Evolutionary conservation across 35 echinoderm and acorn worm genomes (phyloP).

Genomic region (Ophiothrix spiculata): DNA sequence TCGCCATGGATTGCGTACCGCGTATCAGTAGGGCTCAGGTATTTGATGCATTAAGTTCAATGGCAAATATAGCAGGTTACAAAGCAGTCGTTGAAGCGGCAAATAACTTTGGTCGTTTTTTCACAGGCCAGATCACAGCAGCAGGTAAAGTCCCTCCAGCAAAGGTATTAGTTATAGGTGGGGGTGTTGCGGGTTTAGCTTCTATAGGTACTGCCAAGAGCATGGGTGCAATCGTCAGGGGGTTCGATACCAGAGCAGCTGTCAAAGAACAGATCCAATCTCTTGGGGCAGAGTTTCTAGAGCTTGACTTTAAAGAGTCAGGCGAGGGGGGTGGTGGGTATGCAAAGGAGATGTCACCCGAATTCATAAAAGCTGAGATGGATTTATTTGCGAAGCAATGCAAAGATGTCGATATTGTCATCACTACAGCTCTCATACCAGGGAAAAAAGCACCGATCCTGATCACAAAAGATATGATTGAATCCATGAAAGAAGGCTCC

Average conservation of each 20-base stretch:
- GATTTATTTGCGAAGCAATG: slow-evolving; percentile 92
- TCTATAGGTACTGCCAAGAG: slow-evolving; percentile 94
- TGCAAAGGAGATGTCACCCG: slow-evolving; percentile 98
- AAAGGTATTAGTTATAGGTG: slow-evolving; percentile 93
- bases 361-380: slow-evolving; percentile 96
- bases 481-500: slow-evolving; percentile 96
- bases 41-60: slow-evolving; percentile 99
- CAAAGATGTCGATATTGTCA: slow-evolving; percentile 90
- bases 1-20: slow-evolving; percentile 98
- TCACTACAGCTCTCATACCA: slow-evolving; percentile 92
- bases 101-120: slow-evolving; percentile 99
- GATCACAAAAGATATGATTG: slow-evolving; percentile 95
- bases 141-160: slow-evolving; percentile 99
- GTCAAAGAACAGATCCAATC: slow-evolving; percentile 98
- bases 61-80: slow-evolving; percentile 99
- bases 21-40: slow-evolving; percentile 99
- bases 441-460: slow-evolving; percentile 91
- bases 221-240: slow-evolving; percentile 96
- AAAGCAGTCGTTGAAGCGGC: slow-evolving; percentile 96
- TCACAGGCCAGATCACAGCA: slow-evolving; percentile 98
- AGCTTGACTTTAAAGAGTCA: slow-evolving; percentile 81
- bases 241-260: slow-evolving; percentile 90
- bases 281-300: slow-evolving; percentile 92
- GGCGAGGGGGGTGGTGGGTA: slow-evolving; percentile 96
- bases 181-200: slow-evolving; percentile 88